phyloP scores from a whole-genome alignment of 2,888 invertebrate genomes.

The Watsonalla binaria region DNA sequence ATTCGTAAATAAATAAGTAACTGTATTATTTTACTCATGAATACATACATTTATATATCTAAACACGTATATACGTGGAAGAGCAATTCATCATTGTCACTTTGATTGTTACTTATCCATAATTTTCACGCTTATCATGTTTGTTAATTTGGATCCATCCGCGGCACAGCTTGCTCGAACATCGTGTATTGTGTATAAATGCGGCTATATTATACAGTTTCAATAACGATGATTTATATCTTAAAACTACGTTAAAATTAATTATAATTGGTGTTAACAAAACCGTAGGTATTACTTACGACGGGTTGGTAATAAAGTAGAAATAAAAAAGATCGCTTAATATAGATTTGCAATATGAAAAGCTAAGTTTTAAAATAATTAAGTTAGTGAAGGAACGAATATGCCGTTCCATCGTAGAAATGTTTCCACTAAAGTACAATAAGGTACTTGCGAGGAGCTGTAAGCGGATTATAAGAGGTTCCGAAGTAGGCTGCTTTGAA shows the following conservation, averaged over 20 bases:
- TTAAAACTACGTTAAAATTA: background rate
- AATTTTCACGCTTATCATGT: slow-evolving; percentile 7
- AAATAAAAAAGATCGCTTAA: background rate
- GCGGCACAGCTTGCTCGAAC: background rate
- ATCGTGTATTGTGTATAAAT: too few species aligned
- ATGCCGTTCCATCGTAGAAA: slow-evolving; percentile 44
- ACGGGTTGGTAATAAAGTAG: too few species aligned
- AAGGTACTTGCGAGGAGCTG: slow-evolving; percentile 63
- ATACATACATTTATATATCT: background rate
- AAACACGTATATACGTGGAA: background rate
- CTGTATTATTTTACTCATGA: too few species aligned
- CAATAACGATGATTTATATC: background rate
- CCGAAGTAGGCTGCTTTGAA: slow-evolving; percentile 74
- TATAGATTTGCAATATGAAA: slow-evolving; percentile 23
- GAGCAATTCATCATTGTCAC: background rate
- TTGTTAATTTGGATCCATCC: slow-evolving; percentile 11
- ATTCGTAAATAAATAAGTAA: too few species aligned
- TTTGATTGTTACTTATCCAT: background rate
- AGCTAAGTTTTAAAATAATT: slow-evolving; percentile 30
- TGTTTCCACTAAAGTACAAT: slow-evolving; percentile 67
- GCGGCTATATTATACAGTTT: background rate
- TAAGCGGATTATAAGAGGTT: slow-evolving; percentile 76
- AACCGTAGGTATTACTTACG: too few species aligned
- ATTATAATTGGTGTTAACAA: too few species aligned
- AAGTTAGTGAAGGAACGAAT: slow-evolving; percentile 41